A percentile compares a stretch with the other conserved stretches of the same genome.
These are phyloP conservation scores for Cricetomys ansorgei DNA, from an alignment of 2,113 vertebrate species.

Conservation along the genomic window DNA sequence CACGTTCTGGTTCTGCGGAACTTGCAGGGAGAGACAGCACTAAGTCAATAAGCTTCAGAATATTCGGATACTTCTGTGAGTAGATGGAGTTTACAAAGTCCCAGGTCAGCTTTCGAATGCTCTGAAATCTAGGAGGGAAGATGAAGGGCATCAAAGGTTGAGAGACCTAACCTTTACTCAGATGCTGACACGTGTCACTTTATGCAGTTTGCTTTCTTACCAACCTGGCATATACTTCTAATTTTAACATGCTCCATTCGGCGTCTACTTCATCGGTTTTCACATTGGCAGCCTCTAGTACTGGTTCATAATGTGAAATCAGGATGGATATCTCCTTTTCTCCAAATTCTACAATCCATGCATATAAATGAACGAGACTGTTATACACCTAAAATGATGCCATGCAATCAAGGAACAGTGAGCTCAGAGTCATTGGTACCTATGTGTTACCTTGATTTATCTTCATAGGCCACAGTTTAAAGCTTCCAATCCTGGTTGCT, in stretches of 20 bases:
- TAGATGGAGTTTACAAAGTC: conserved; percentile 83
- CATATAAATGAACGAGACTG: background rate
- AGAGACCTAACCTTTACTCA: background rate
- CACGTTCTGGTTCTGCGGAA: conserved; percentile 80
- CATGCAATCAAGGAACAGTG: background rate
- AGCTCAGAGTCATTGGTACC: background rate
- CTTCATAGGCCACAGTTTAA: conserved; percentile 82
- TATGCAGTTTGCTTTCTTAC: background rate
- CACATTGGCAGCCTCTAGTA: conserved; percentile 82
- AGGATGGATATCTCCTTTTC: conserved; percentile 82
- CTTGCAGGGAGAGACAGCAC: conserved; percentile 81
- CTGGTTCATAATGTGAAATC: conserved; percentile 76
- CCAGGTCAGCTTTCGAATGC: conserved; percentile 82
- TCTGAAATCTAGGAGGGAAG: conserved; percentile 81
- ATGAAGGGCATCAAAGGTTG: background rate
- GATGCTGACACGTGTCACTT: background rate
- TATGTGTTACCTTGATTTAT: conserved; percentile 79
- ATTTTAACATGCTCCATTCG: conserved; percentile 85
- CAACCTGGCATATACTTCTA: conserved; percentile 83
- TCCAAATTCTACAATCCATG: conserved; percentile 81
- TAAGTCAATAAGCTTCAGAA: conserved; percentile 82
- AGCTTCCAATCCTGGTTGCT: conserved; percentile 82
- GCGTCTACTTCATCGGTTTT: conserved; percentile 77
- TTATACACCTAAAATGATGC: background rate
- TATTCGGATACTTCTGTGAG: conserved; percentile 83